These are phyloP conservation scores for Neolamprologus brichardi DNA, from an alignment of 2,113 vertebrate species.

Conservation along the genomic window DNA sequence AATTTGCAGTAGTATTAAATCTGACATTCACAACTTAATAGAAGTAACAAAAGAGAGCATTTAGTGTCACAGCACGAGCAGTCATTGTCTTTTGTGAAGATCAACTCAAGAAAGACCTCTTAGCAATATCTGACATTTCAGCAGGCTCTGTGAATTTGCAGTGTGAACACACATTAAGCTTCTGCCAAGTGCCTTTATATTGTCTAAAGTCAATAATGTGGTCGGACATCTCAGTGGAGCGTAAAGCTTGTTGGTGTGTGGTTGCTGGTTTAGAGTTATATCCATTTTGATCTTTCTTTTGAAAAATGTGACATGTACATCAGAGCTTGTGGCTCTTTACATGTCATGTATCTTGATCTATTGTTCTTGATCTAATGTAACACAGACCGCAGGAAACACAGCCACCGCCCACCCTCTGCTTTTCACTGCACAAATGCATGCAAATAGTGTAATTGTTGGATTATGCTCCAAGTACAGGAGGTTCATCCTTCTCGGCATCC, in stretches of 20 bases:
- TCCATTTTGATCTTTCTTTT: neutral
- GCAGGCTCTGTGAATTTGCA: neutral
- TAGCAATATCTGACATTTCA: neutral
- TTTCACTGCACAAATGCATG: neutral
- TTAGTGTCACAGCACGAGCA: neutral
- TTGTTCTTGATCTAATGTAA: neutral
- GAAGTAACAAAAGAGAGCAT: neutral
- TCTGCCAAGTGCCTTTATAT: neutral
- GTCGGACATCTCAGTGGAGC: neutral
- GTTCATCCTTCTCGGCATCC: neutral
- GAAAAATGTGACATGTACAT: neutral
- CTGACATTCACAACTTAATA: neutral
- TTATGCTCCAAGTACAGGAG: neutral
- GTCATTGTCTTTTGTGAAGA: neutral
- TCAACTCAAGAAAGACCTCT: neutral
- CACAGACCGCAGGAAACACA: neutral
- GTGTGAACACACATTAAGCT: neutral
- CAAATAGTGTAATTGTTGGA: neutral
- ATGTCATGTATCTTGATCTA: neutral
- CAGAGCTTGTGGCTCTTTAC: neutral
- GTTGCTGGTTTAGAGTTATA: neutral
- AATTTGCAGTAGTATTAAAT: neutral
- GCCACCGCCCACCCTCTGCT: neutral
- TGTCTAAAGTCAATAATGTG: slow-evolving; percentile 2
- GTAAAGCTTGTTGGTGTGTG: neutral